Conservation (phyloP, 2,113 vertebrate species). For the Herpailurus yagouaroundi region DNA sequence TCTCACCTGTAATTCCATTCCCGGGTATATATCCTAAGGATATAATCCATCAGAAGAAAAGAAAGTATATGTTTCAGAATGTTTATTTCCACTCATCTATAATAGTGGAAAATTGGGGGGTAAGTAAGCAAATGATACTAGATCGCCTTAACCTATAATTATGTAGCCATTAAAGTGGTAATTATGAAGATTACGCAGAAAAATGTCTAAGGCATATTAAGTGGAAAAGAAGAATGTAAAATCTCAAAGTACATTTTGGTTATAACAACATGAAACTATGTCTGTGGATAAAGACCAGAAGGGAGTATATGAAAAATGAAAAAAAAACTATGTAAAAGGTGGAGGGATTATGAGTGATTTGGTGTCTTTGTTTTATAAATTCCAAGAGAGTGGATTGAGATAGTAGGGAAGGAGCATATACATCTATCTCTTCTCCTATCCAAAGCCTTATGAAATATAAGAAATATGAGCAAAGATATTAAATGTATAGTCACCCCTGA, state of each 20-base stretch:
- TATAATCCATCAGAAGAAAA: constrained; percentile 26
- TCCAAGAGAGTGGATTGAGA: constrained; percentile 10
- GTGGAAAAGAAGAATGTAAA: constrained; percentile 35
- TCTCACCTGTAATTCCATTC: not conserved
- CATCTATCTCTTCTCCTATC: not conserved
- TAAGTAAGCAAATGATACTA: constrained; percentile 47
- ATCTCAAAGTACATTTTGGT: constrained; percentile 40
- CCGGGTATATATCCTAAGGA: not conserved
- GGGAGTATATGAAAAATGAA: constrained; percentile 7
- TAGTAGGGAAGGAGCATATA: not conserved
- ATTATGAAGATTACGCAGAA: constrained; percentile 42
- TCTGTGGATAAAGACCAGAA: not conserved
- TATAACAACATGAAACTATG: not conserved
- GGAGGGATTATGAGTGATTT: not conserved
- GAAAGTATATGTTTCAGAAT: constrained; percentile 37
- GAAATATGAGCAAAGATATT: not conserved
- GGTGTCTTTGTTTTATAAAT: constrained; percentile 34
- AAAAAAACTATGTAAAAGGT: constrained; percentile 24
- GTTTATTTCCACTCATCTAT: constrained; percentile 47
- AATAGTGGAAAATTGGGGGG: constrained; percentile 47
- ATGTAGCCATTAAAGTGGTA: constrained; percentile 3
- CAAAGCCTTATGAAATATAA: not conserved
- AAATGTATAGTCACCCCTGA: not conserved
- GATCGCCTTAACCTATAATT: constrained; percentile 46
- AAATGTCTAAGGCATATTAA: constrained; percentile 53